phyloP scores from a whole-genome alignment of 1,140 invertebrate species.

The Monochamus saltuarius region DNA sequence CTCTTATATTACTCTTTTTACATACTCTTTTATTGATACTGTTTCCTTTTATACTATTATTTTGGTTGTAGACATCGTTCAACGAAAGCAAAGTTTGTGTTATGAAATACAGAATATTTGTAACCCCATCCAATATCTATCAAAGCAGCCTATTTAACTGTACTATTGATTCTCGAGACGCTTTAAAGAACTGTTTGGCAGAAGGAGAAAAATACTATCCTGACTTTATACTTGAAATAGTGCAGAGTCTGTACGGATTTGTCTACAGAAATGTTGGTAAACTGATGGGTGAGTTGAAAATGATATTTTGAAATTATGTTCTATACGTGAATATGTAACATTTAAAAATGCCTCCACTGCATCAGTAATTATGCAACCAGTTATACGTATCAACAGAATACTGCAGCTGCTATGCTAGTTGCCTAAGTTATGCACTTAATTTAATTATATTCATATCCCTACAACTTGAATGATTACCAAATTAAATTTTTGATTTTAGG shows the following conservation, averaged over 20 bases:
- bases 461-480: no score
- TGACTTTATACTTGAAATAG: neutral
- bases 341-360: no score
- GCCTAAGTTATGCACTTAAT: no score
- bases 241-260: neutral
- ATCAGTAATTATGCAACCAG: no score
- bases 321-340: neutral
- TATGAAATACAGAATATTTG: slow-evolving; percentile 3
- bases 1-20: no score
- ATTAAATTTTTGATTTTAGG: no score
- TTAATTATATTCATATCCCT: no score
- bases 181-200: neutral
- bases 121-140: neutral
- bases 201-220: neutral
- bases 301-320: neutral
- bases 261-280: slow-evolving; percentile 1
- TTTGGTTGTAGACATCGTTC: neutral
- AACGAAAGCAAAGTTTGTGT: neutral
- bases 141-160: neutral
- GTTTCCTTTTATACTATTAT: neutral
- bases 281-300: neutral
- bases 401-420: no score
- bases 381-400: no score
- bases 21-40: no score
- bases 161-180: neutral